A percentile compares a stretch with the other conserved stretches of the same genome.
These are phyloP conservation scores for Florisuga fusca DNA, from an alignment of 2,797 vertebrate species.

Conservation along the genomic window DNA sequence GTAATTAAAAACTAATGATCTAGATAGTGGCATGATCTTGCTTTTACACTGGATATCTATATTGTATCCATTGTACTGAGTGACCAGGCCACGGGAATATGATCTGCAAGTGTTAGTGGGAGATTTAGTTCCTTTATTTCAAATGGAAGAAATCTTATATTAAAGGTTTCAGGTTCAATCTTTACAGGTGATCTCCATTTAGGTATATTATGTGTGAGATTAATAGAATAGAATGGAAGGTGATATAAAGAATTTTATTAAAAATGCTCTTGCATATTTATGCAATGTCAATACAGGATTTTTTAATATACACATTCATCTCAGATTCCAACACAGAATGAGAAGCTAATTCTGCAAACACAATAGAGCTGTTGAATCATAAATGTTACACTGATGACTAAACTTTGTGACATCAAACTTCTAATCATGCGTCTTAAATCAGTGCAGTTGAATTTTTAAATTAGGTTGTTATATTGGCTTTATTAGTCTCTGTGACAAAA, in stretches of 20 bases:
- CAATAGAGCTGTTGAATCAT: neutral
- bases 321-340: neutral
- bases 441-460: neutral
- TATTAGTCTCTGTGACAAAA: neutral
- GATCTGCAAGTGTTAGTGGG: neutral
- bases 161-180: constrained; percentile 26
- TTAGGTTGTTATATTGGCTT: neutral
- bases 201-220: neutral
- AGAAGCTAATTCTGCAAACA: neutral
- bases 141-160: neutral
- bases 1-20: constrained; percentile 44
- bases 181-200: constrained; percentile 22
- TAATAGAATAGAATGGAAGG: neutral
- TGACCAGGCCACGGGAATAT: neutral
- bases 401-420: constrained; percentile 16
- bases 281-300: neutral
- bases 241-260: constrained; percentile 29
- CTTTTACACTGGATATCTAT: constrained; percentile 3
- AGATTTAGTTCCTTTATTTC: neutral
- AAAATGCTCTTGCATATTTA: constrained; percentile 10
- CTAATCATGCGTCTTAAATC: neutral
- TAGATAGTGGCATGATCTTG: neutral
- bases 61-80: neutral
- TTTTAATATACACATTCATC: constrained; percentile 31
- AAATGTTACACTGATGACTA: neutral